phyloP scores from a whole-genome alignment of 1,140 invertebrate genomes.

The Brachionus sp. region DNA sequence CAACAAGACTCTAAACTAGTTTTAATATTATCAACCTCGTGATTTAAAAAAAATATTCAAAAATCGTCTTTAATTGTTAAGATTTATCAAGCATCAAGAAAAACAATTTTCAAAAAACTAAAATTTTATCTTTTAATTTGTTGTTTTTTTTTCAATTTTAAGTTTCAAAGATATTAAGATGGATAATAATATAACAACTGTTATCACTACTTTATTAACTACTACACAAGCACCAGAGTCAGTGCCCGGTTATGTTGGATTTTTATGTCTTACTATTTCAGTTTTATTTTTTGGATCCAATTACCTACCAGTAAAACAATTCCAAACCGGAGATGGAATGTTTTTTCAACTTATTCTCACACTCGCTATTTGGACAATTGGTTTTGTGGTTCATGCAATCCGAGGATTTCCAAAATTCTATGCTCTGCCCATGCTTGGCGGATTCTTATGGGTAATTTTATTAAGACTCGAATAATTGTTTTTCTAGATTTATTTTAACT shows the following conservation, averaged over 20 bases:
- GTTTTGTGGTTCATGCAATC: constrained; percentile 53
- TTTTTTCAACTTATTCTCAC: constrained; percentile 60
- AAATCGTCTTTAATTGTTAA: background rate
- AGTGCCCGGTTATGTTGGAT: constrained; percentile 50
- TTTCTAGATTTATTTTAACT: background rate
- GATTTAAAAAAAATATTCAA: background rate
- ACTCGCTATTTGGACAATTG: constrained; percentile 52
- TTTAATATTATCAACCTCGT: background rate
- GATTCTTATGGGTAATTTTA: constrained; percentile 52
- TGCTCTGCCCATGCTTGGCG: constrained; percentile 56
- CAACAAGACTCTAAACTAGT: background rate
- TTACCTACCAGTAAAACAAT: constrained; percentile 59
- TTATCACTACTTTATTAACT: background rate
- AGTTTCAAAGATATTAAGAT: constrained; percentile 3
- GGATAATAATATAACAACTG: constrained; percentile 21
- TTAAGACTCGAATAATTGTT: background rate
- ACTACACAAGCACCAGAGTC: background rate
- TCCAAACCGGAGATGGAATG: constrained; percentile 60
- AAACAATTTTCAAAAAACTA: background rate
- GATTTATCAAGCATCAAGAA: background rate
- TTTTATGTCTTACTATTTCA: constrained; percentile 52
- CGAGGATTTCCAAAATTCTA: constrained; percentile 51
- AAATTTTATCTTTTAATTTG: background rate
- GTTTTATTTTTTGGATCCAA: constrained; percentile 58
- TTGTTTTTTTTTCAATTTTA: background rate